Percentiles rank a stretch among this genome's conserved stretches.
These are phyloP conservation scores for Ceratina japonica DNA, from an alignment of 1,140 invertebrate genomes.

Conservation along the genomic window DNA sequence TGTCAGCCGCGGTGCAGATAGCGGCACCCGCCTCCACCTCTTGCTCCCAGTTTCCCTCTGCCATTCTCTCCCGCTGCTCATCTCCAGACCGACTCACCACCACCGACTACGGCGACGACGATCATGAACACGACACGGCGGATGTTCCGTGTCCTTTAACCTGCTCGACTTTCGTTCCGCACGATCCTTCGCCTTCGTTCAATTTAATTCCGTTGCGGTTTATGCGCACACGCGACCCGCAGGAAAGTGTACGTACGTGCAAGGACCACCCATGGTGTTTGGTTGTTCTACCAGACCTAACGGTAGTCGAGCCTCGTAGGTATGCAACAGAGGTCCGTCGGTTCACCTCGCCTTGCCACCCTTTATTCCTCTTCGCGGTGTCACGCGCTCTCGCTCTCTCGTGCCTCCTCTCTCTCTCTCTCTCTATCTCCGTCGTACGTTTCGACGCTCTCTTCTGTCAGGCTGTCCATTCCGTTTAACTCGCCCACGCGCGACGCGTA, in stretches of 20 bases:
- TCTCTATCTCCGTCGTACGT: background rate
- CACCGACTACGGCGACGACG: background rate
- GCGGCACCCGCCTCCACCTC: conserved; percentile 62
- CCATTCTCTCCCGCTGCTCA: conserved; percentile 42
- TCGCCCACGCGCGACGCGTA: conserved; percentile 66
- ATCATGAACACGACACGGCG: background rate
- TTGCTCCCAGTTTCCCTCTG: conserved; percentile 51
- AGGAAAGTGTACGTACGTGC: background rate
- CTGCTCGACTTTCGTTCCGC: background rate
- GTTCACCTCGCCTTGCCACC: background rate
- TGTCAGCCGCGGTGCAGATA: conserved; percentile 75
- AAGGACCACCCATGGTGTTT: conserved; percentile 58
- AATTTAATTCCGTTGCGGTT: background rate
- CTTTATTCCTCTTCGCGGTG: background rate
- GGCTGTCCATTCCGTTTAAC: conserved; percentile 54
- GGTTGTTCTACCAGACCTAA: conserved; percentile 47
- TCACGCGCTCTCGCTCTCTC: background rate
- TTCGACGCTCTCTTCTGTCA: conserved; percentile 26
- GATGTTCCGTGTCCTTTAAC: background rate
- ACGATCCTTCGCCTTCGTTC: background rate
- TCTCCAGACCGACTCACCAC: background rate
- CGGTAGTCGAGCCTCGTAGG: conserved; percentile 44
- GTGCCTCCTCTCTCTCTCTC: background rate
- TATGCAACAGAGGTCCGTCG: conserved; percentile 40
- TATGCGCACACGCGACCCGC: background rate